A percentile compares a stretch with the other conserved stretches of the same genome.
Evolutionary conservation across 2,113 vertebrate species (phyloP).

Genomic region (Vicugna pacos): DNA sequence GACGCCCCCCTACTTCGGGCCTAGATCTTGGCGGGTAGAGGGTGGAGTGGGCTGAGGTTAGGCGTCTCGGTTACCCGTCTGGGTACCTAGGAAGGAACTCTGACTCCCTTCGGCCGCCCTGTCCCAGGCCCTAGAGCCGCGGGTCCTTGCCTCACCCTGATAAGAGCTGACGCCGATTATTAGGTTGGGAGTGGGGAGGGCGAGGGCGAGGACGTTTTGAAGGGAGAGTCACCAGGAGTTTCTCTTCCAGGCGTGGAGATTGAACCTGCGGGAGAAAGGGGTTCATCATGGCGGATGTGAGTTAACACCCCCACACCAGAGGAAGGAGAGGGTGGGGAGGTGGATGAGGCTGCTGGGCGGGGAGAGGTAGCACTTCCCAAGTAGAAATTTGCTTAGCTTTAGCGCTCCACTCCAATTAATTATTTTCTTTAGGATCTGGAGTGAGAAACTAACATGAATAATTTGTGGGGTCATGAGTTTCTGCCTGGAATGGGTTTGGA

Average conservation of each 20-base stretch:
- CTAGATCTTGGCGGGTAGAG: not conserved
- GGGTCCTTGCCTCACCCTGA: not conserved
- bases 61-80: not conserved
- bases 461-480: not conserved
- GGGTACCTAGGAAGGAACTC: not conserved
- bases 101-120: not conserved
- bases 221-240: slow-evolving; percentile 59
- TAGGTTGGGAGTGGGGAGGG: not conserved
- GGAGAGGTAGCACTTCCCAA: not conserved
- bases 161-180: not conserved
- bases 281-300: slow-evolving; percentile 83
- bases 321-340: not conserved
- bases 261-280: slow-evolving; percentile 59
- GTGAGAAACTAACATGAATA: not conserved
- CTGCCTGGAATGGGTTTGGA: not conserved
- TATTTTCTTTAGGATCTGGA: not conserved
- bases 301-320: slow-evolving; percentile 2
- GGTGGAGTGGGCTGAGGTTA: not conserved
- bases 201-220: not conserved
- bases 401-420: accelerated
- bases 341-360: not conserved
- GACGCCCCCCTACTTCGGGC: not conserved
- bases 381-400: not conserved
- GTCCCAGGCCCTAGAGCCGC: not conserved
- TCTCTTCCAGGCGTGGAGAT: slow-evolving; percentile 73